Evolutionary conservation across 2,797 vertebrate genomes (phyloP), one percentile per base, ranked within the genome.

Genomic region (Megaceryle alcyon): DNA sequence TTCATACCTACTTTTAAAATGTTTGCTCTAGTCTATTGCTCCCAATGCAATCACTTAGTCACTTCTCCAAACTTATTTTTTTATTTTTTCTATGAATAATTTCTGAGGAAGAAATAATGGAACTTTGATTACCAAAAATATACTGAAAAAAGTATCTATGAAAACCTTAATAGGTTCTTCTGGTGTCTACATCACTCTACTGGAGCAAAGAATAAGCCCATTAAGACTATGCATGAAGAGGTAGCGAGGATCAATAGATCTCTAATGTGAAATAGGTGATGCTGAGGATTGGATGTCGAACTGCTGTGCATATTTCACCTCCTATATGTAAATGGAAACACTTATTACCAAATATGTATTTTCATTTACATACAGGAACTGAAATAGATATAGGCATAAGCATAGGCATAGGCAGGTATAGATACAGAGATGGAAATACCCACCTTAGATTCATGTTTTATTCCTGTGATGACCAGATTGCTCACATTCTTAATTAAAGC

Each of bases 191-290:
- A 83, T 91, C 66, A 57, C 61, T 94, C 59, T 19, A 1, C 44
- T 91, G 81, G 79, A 97, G 95, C 82, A 89, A 91, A 53, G 86
- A 84, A 89, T 87, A 78, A 95, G 59, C 86, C 89, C 43, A 14
- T 88, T 64, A 75, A 14, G n/a, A 64, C 9, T 66, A 7, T 3
- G 61, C 21, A 70, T 70, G 63, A 26, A 72, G 39, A 73, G 23
- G 48, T 33, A 59, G 46, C 12, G 18, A 86, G 18, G 41, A 84
- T 49, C 57, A 80, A 43, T 4, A 53, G 20, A 94, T 6, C 19
- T 68, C 6, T 71, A 14, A 20, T 20, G 17, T 80, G 72, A 80
- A 82, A 60, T 4, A 71, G 16, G 19, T 80, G 53, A 56, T 70
- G 33, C 44, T 68, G 59, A 69, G 31, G 28, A 69, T 2, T 61